Evolutionary conservation across 1,140 invertebrate species (phyloP).

Genomic region (Caenorhabditis briggsae): DNA sequence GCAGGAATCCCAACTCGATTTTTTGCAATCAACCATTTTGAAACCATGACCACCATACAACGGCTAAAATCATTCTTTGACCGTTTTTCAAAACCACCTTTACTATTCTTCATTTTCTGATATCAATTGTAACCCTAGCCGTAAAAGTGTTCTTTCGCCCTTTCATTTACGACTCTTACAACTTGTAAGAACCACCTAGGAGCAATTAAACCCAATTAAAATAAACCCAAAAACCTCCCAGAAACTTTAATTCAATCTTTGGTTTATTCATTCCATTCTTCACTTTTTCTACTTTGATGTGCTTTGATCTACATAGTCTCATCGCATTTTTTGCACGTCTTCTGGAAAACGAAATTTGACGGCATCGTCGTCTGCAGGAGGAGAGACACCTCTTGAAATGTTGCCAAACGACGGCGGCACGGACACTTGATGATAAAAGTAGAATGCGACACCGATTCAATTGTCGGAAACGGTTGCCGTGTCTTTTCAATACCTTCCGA

Average conservation of each 20-base stretch:
- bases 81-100: background rate
- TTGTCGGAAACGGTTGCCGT: conserved; percentile 13
- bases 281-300: too few species aligned
- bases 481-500: background rate
- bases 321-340: background rate
- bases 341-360: conserved; percentile 21
- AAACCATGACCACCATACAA: background rate
- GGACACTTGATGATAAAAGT: conserved; percentile 56
- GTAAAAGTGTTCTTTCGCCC: conserved; percentile 23
- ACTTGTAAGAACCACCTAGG: background rate
- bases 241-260: background rate
- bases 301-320: background rate
- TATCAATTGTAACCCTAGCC: background rate
- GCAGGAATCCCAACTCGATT: too few species aligned
- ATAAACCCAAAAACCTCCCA: background rate
- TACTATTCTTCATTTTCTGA: background rate
- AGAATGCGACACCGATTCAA: conserved; percentile 50
- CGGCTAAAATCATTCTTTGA: conserved; percentile 19
- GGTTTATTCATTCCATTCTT: background rate
- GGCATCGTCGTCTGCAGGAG: background rate
- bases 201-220: background rate
- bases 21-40: too few species aligned
- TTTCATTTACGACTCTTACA: conserved; percentile 1
- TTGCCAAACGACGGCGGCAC: conserved; percentile 43
- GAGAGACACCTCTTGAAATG: conserved; percentile 47